Percentiles rank a stretch among this genome's conserved stretches.
Conservation (phyloP, 2,797 vertebrate species). For the Phoebastria nigripes region DNA sequence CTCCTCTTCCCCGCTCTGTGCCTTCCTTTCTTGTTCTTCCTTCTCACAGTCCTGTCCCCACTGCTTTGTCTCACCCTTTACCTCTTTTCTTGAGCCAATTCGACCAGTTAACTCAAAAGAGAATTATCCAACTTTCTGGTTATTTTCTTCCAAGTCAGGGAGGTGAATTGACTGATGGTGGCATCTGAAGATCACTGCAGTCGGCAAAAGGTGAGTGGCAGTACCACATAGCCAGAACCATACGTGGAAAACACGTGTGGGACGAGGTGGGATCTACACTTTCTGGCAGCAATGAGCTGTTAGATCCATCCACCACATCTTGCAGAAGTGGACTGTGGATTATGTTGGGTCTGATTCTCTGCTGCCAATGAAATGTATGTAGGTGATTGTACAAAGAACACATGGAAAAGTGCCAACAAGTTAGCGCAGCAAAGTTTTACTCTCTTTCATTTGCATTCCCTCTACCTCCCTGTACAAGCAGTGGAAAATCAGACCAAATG, state of each 20-base stretch:
- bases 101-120: neutral
- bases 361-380: neutral
- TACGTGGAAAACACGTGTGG: neutral
- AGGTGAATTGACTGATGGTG: neutral
- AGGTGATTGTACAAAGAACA: neutral
- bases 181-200: neutral
- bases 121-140: neutral
- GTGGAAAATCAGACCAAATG: neutral
- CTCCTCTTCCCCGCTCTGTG: neutral
- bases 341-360: neutral
- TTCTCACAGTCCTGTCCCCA: neutral
- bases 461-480: neutral
- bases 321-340: neutral
- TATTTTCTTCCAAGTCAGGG: neutral
- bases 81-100: neutral
- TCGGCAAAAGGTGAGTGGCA: neutral
- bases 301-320: neutral
- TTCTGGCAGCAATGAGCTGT: neutral
- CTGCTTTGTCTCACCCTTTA: neutral
- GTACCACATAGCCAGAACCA: rapidly evolving
- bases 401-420: neutral
- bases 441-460: neutral
- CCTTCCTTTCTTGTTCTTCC: neutral
- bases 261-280: neutral
- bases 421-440: rapidly evolving